These are phyloP conservation scores for Cariama cristata DNA, from an alignment of 2,113 vertebrate species.

Conservation along the genomic window DNA sequence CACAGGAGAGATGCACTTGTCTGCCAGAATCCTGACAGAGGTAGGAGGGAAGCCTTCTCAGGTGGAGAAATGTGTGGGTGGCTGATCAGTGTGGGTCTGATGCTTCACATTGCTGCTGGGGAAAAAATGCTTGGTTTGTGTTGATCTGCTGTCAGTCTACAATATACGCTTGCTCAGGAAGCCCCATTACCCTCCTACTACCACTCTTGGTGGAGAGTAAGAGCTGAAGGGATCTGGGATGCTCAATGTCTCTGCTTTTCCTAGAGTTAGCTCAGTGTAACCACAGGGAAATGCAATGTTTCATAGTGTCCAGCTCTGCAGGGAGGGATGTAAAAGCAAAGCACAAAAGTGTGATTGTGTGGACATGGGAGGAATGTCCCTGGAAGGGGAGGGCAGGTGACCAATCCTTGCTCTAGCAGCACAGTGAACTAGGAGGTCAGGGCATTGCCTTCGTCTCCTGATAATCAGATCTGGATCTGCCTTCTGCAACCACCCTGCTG, in stretches of 20 bases:
- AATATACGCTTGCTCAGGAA: background rate
- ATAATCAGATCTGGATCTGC: background rate
- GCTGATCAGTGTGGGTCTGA: background rate
- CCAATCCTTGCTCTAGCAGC: background rate
- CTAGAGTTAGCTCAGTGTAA: background rate
- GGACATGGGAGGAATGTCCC: accelerated
- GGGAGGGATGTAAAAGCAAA: background rate
- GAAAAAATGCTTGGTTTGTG: background rate
- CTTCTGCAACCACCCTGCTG: background rate
- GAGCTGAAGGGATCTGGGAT: background rate
- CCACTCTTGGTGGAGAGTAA: background rate
- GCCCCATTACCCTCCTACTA: background rate
- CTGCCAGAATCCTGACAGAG: slow-evolving; percentile 7
- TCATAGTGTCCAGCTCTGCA: background rate
- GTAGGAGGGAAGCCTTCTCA: slow-evolving; percentile 25
- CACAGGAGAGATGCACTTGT: background rate
- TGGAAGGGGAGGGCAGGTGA: background rate
- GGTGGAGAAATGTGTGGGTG: background rate
- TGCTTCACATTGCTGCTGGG: background rate
- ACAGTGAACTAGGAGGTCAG: background rate
- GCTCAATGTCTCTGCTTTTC: background rate
- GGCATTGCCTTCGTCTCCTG: background rate
- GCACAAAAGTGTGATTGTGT: background rate
- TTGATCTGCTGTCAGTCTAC: background rate
- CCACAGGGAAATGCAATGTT: background rate